Conservation (phyloP, 2,888 invertebrate species). For the Eristalis tenax region DNA sequence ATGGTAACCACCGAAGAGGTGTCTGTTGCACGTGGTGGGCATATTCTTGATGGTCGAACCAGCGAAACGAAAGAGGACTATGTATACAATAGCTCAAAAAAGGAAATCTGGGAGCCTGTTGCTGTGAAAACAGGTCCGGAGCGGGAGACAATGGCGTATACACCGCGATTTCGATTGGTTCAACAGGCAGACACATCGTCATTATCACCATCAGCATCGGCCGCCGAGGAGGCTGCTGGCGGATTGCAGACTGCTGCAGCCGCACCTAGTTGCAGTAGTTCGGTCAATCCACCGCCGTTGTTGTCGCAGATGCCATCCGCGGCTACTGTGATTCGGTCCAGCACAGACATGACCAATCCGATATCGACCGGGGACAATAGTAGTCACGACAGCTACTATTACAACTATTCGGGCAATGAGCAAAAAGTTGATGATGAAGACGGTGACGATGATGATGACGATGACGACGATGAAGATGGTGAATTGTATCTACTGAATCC, state of each 20-base stretch:
- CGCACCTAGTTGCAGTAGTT: conserved; percentile 61
- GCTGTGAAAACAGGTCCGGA: not conserved
- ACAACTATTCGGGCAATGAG: conserved; percentile 23
- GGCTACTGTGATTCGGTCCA: not conserved
- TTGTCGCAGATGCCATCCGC: not conserved
- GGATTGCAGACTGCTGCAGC: conserved; percentile 12
- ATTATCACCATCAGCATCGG: conserved; percentile 17
- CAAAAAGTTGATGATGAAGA: conserved; percentile 13
- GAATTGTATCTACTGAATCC: conserved; percentile 54
- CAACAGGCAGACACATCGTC: conserved; percentile 2
- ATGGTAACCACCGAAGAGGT: conserved; percentile 88
- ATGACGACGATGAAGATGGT: conserved; percentile 58
- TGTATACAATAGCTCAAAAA: conserved; percentile 85
- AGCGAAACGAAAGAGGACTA: conserved; percentile 88
- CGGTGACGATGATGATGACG: conserved; percentile 50
- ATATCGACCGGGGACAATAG: not conserved
- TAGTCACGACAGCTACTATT: conserved; percentile 14
- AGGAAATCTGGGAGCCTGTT: conserved; percentile 86
- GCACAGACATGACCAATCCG: conserved; percentile 1
- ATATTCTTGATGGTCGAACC: conserved; percentile 86
- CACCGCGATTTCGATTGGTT: conserved; percentile 35
- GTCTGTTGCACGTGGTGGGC: conserved; percentile 85
- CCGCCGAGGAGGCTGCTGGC: not conserved
- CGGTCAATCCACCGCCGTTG: not conserved
- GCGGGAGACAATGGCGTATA: conserved; percentile 42